Evolutionary conservation across 2,113 vertebrate genomes (phyloP).

Genomic region (Antechinus stuartii): DNA sequence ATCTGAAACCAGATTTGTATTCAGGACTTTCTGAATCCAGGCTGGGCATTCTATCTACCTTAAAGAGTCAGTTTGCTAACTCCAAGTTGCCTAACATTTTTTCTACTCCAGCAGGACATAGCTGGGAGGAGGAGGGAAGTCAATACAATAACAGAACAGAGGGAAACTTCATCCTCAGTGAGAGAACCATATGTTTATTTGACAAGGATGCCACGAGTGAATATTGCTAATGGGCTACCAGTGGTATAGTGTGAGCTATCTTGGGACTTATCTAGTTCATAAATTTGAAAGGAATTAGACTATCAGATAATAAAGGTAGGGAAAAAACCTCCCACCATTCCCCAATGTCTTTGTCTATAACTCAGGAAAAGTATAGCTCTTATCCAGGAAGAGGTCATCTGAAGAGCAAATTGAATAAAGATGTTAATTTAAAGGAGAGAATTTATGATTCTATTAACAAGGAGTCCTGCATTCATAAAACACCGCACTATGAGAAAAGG

Average conservation of each 20-base stretch:
- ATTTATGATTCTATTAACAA: conserved; percentile 62
- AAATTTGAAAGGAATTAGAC: conserved; percentile 78
- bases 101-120: neutral
- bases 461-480: neutral
- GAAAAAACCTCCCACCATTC: conserved; percentile 17
- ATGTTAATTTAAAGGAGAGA: conserved; percentile 47
- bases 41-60: neutral
- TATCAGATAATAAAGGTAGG: conserved; percentile 67
- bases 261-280: conserved; percentile 54
- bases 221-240: conserved; percentile 63
- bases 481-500: conserved; percentile 15
- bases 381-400: conserved; percentile 33
- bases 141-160: neutral
- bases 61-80: neutral
- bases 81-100: neutral
- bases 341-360: conserved; percentile 41
- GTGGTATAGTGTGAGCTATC: conserved; percentile 58
- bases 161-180: conserved; percentile 28
- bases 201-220: conserved; percentile 63
- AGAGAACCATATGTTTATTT: conserved; percentile 34
- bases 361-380: conserved; percentile 52
- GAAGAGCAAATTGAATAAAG: conserved; percentile 66
- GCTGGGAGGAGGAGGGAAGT: conserved; percentile 17
- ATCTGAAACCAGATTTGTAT: neutral
- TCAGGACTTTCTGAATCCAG: neutral